Base-by-base conservation (phyloP, 2,888 invertebrate genomes). In the Acleris literana region DNA sequence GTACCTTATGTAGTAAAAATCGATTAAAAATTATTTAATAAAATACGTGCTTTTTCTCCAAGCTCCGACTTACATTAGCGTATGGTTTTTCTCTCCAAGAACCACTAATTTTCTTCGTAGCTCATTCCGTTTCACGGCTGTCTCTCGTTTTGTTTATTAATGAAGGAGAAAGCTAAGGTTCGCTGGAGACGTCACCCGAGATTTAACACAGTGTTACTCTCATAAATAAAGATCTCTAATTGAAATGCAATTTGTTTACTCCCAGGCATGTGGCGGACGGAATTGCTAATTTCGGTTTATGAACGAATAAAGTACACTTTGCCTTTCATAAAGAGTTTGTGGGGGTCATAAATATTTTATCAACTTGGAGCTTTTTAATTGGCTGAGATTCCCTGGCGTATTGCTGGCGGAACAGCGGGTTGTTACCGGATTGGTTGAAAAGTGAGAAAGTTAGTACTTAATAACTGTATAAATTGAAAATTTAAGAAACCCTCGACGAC, bases 151-250 rank as follows among this genome's bases (percentile, higher is more conserved):
- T 72, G 72, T 72, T 70, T 69, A 82, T 83, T 81, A 83, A 82
- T 81, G 81, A 81, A 78, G 62, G 71, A 70, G 74, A 72, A 70
- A 70, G 71, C 72, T 73, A 77, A 72, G 75, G 72, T 70, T 73
- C 73, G 74, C 70, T 73, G 75, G 78, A 79, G 79, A 81, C 79
- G 77, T 74, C 76, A 78, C 77, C 79, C 77, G 74, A 83, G 85
- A 87, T 85, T 86, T 86, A 85, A 81, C 79, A 82, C 82, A 74
- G 79, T 80, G 81, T 83, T 78, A 78, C 74, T 68, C 76, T 80
- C 80, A 84, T 84, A 82, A 84, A 86, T 84, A 83, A 82, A 84
- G 77, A 82, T 82, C 71, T 77, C 77, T 81, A 77, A 80, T 80
- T 80, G 78, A 77, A 80, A 78, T 73, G 65, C 66, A 66, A 66